Evolutionary conservation across 2,888 invertebrate genomes (phyloP), one percentile per base, ranked within the genome.

Genomic region (Tenthredo distinguenda): DNA sequence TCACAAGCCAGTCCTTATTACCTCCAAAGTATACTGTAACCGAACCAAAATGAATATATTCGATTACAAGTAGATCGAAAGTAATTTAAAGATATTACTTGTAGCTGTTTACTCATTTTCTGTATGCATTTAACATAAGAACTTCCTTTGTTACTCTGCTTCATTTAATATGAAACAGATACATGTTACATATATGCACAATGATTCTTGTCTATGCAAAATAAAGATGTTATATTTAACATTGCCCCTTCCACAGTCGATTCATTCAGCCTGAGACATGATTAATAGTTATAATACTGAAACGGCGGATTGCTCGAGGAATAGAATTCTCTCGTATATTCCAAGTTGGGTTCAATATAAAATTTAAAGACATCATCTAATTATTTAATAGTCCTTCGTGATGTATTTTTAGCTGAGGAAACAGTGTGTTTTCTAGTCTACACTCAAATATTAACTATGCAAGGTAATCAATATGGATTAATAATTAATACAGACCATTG

Each of bases 21-120:
- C 47, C 15, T 65, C 2, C 37, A 7, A 68, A 83, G 68, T 83
- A n/a, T 68, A 83, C 81, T 87, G 86, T 85, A 89, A 89, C 88
- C 90, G 90, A 89, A 86, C 87, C 87, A 88, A 88, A 86, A 86
- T 65, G 84, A 87, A 76, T 83, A 86, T 88, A 86, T 88, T 91
- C 91, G 89, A 89, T 88, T 87, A 85, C 81, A 62, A 84, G 85
- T 83, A 68, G 2, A 68, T 68, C n/a, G 21, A 21, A 62, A 62
- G 62, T 15, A n/a, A 81, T 40, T 40, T 34, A 12, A 43, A 47
- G 21, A 83, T 68, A 43, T 43, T 43, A 68, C 21, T 68, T 43
- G 10, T 65, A n/a, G 62, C 18, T 31, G 76, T 47, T 50, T 18
- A 55, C 15, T 0, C 34, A 34, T 77, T 31, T 55, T 55, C 26